These are phyloP conservation scores for Centrocercus urophasianus DNA, from an alignment of 2,113 vertebrate species.

Conservation along the genomic window DNA sequence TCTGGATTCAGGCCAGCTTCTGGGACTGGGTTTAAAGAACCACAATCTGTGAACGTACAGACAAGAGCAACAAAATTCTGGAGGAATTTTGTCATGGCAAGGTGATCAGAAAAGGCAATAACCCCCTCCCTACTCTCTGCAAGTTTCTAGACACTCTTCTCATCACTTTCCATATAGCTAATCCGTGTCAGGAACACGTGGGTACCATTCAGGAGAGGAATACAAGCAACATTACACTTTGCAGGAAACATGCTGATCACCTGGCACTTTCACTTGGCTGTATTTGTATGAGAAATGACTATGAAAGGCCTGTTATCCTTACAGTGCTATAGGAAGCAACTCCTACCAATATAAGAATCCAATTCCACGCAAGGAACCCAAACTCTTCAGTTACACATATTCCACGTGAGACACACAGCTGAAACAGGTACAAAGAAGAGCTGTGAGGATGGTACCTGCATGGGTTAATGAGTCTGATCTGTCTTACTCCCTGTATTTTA, in stretches of 20 bases:
- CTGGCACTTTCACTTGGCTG: not conserved
- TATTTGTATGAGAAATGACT: not conserved
- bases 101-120: not conserved
- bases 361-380: fast-evolving
- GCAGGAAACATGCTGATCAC: not conserved
- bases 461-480: not conserved
- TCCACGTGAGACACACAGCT: fast-evolving
- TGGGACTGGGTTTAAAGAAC: not conserved
- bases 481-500: not conserved
- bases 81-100: not conserved
- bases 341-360: not conserved
- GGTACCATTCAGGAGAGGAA: not conserved
- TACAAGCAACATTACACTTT: not conserved
- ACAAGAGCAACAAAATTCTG: fast-evolving
- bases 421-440: not conserved
- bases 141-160: not conserved
- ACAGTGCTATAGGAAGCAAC: not conserved
- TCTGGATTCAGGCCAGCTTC: not conserved
- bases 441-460: not conserved
- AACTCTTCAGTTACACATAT: not conserved
- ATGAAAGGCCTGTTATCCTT: not conserved
- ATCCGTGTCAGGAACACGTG: not conserved
- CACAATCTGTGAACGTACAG: not conserved
- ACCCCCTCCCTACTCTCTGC: not conserved
- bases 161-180: not conserved